These are phyloP conservation scores for Heliconius charithonia DNA, from an alignment of 2,888 invertebrate species.

Conservation along the genomic window DNA sequence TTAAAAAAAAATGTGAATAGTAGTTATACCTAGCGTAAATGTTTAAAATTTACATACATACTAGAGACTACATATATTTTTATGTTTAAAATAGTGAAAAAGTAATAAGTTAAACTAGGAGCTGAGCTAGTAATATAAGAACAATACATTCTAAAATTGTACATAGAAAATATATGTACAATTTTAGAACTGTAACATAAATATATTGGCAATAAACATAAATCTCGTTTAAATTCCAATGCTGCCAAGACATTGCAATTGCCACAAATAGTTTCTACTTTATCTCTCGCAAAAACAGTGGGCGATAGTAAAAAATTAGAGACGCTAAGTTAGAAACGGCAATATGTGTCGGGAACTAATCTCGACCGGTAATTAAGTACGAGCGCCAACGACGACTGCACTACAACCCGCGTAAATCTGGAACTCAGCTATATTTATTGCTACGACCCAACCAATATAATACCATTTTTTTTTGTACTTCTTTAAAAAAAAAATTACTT, in stretches of 20 bases:
- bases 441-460: conserved; percentile 70
- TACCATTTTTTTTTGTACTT: conserved; percentile 41
- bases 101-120: neutral
- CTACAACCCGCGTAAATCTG: conserved; percentile 68
- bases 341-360: conserved; percentile 67
- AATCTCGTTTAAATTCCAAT: neutral
- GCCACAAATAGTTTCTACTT: neutral
- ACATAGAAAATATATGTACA: neutral
- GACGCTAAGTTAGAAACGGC: conserved; percentile 44
- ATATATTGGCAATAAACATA: conserved; percentile 3
- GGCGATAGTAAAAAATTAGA: conserved; percentile 12
- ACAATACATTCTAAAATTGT: too few relatives aligned
- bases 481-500: too few relatives aligned
- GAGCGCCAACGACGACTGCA: conserved; percentile 60
- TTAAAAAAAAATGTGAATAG: too few relatives aligned
- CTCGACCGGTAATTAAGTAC: conserved; percentile 77
- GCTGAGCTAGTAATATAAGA: neutral
- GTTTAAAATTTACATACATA: too few relatives aligned
- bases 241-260: neutral
- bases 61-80: neutral
- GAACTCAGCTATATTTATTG: conserved; percentile 79
- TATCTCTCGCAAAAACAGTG: neutral
- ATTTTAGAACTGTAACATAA: neutral
- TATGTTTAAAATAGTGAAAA: neutral
- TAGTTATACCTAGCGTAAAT: too few relatives aligned